Evolutionary conservation across 2,797 vertebrate species (phyloP).

Genomic region (Malacoctenus gilli): DNA sequence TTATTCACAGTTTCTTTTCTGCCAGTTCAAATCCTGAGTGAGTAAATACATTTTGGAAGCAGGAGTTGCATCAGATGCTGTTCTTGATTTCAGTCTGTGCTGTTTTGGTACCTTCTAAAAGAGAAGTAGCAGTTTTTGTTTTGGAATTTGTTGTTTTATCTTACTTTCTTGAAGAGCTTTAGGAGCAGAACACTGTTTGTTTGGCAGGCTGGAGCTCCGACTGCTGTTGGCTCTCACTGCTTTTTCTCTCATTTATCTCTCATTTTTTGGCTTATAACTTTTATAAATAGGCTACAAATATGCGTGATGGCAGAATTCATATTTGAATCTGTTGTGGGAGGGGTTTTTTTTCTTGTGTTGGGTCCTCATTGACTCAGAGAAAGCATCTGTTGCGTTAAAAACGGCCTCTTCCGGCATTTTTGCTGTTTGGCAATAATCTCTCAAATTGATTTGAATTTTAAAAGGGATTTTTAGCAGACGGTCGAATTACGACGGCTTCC

Average conservation of each 20-base stretch:
- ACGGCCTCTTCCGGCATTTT: background rate
- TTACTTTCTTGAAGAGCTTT: too few species aligned
- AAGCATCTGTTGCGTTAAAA: background rate
- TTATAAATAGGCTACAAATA: too few species aligned
- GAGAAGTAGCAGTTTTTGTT: too few species aligned
- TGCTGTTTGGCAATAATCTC: background rate
- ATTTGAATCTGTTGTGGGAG: constrained; percentile 2
- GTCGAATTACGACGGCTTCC: background rate
- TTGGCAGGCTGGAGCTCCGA: too few species aligned
- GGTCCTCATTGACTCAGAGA: too few species aligned
- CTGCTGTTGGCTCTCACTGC: too few species aligned
- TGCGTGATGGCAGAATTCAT: background rate
- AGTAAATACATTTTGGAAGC: constrained; percentile 15
- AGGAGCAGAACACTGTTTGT: too few species aligned
- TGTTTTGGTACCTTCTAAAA: background rate
- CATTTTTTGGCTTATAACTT: constrained; percentile 3
- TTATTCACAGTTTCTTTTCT: constrained; percentile 1
- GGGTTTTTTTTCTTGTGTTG: background rate
- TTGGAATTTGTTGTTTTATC: too few species aligned
- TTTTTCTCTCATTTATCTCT: background rate
- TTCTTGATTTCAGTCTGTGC: constrained; percentile 2
- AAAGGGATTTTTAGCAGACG: background rate
- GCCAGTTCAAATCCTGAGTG: background rate
- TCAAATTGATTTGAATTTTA: background rate
- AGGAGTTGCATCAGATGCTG: constrained; percentile 1